Conservation (phyloP, 2,113 vertebrate genomes). For the Indri indri region DNA sequence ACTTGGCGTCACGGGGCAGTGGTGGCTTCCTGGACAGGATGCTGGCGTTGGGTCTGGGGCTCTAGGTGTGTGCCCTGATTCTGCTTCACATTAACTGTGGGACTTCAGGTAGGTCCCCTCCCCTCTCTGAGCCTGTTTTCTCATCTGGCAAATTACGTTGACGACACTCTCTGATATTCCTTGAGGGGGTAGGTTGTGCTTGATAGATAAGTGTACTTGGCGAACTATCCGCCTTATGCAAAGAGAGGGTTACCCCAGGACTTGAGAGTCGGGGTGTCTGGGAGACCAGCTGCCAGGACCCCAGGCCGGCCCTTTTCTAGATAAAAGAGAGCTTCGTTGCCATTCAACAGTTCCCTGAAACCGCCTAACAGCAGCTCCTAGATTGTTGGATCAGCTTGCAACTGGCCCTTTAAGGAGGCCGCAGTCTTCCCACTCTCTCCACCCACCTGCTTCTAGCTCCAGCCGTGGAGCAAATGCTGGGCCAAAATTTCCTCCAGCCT, state of each 20-base stretch:
- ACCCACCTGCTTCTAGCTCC: conserved; percentile 19
- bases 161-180: neutral
- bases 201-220: neutral
- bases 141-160: neutral
- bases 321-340: neutral
- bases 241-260: neutral
- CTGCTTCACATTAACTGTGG: neutral
- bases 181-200: neutral
- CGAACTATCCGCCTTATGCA: neutral
- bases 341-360: neutral
- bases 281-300: neutral
- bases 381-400: neutral
- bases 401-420: conserved; percentile 58
- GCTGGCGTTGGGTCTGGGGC: neutral
- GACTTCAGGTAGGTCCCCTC: neutral
- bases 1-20: neutral
- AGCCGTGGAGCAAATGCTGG: conserved; percentile 24
- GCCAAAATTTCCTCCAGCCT: conserved; percentile 18
- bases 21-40: neutral
- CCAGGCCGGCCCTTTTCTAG: neutral
- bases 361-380: neutral
- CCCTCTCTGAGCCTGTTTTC: conserved; percentile 1
- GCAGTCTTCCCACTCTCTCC: neutral
- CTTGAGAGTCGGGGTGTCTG: neutral
- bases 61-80: neutral